A percentile compares a stretch with the other conserved stretches of the same genome.
Evolutionary conservation across 2,113 vertebrate genomes (phyloP).

Genomic region (Pseudopipra pipra): DNA sequence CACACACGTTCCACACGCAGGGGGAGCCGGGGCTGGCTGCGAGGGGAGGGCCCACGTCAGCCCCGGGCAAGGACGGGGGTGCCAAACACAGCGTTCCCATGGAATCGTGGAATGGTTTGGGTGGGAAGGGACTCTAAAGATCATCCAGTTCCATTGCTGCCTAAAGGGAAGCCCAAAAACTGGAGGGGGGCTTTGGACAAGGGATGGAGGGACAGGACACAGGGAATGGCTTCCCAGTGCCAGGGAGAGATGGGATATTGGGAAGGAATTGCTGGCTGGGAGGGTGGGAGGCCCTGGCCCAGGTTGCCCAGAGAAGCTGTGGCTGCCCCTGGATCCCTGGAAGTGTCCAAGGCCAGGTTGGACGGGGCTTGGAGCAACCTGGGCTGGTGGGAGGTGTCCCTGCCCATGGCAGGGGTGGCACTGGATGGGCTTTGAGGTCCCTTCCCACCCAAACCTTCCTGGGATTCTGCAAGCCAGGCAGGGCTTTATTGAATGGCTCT

Average conservation of each 20-base stretch:
- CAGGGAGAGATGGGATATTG: not conserved
- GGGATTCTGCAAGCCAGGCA: not conserved
- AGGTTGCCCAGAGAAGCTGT: not conserved
- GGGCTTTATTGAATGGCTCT: too few species aligned
- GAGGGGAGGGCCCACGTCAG: not conserved
- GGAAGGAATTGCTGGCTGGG: not conserved
- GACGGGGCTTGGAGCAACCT: not conserved
- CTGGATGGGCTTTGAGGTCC: not conserved
- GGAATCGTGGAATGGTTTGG: not conserved
- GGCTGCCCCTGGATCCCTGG: not conserved
- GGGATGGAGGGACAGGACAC: not conserved
- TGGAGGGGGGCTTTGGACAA: not conserved
- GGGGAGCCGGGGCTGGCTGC: constrained; percentile 68
- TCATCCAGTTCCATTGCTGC: not conserved
- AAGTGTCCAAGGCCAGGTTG: not conserved
- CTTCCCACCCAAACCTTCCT: not conserved
- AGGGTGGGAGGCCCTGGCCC: not conserved
- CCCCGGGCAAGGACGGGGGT: too few species aligned
- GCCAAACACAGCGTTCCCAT: not conserved
- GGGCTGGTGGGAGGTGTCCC: not conserved
- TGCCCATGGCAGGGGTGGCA: not conserved
- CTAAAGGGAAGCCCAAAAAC: not conserved
- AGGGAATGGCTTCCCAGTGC: not conserved
- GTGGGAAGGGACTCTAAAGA: not conserved
- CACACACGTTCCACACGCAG: constrained; percentile 75